Evolutionary conservation across 2,113 vertebrate species (phyloP).

Genomic region (Neolamprologus hecqui): DNA sequence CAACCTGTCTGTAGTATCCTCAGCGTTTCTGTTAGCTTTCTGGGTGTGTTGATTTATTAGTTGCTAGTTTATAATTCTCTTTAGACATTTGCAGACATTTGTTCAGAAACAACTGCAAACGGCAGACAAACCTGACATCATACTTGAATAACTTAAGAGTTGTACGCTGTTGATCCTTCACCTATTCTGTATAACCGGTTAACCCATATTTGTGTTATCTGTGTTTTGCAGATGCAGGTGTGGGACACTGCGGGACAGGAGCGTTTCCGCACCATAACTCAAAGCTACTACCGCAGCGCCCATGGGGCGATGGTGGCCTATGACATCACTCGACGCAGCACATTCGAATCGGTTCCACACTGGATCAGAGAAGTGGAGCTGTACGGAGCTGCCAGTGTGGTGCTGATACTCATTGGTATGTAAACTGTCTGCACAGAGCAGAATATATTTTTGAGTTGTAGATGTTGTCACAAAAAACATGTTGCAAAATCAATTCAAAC

Average conservation of each 20-base stretch:
- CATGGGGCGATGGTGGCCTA: slow-evolving; percentile 93
- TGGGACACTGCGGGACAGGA: slow-evolving; percentile 98
- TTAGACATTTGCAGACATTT: background rate
- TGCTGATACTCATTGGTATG: slow-evolving; percentile 90
- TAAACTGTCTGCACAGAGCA: background rate
- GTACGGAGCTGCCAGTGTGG: slow-evolving; percentile 84
- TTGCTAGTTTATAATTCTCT: background rate
- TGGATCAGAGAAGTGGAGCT: slow-evolving; percentile 91
- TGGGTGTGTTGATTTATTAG: slow-evolving; percentile 17
- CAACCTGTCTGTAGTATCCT: background rate
- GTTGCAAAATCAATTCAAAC: background rate
- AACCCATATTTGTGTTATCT: background rate
- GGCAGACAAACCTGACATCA: background rate
- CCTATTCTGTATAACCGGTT: background rate
- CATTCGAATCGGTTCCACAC: slow-evolving; percentile 85
- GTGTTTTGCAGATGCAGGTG: slow-evolving; percentile 85
- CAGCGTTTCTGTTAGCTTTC: slow-evolving; percentile 29
- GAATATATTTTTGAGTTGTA: background rate
- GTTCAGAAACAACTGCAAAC: background rate
- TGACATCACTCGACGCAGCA: slow-evolving; percentile 84
- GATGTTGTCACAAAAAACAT: background rate
- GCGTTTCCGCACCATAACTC: slow-evolving; percentile 93
- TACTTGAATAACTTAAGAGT: background rate
- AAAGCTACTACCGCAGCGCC: slow-evolving; percentile 97
- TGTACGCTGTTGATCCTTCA: background rate